phyloP scores from a whole-genome alignment of 1,140 invertebrate genomes.

The Muscidifurax raptorellus region DNA sequence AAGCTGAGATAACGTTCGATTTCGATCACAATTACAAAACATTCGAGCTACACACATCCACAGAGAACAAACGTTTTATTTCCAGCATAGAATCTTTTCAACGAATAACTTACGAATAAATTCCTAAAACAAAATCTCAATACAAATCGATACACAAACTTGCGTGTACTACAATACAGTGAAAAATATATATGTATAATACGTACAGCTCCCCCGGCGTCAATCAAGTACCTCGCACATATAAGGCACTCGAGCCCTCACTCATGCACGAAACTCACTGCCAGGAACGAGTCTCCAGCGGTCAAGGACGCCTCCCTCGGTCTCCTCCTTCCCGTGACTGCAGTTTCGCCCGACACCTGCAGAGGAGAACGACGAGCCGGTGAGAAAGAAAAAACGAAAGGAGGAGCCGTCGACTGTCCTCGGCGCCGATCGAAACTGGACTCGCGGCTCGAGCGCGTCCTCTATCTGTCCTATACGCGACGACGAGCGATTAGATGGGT shows the following conservation, averaged over 20 bases:
- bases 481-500: constrained; percentile 15
- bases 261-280: neutral
- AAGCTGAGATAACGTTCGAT: too few relatives aligned
- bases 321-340: neutral
- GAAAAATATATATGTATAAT: too few relatives aligned
- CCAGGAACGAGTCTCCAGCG: neutral
- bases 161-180: too few relatives aligned
- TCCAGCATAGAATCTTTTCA: too few relatives aligned
- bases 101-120: too few relatives aligned
- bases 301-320: neutral
- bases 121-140: too few relatives aligned
- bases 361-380: constrained; percentile 15
- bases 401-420: neutral
- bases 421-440: constrained; percentile 44
- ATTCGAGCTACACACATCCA: too few relatives aligned
- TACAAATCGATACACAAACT: too few relatives aligned
- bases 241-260: neutral
- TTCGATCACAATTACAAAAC: too few relatives aligned
- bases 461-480: constrained; percentile 13
- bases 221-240: neutral
- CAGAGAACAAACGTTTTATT: too few relatives aligned
- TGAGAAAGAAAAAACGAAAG: neutral
- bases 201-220: neutral
- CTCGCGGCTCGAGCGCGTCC: neutral
- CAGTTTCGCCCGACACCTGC: neutral